Evolutionary conservation across 64 coral and sea anemone genomes (phyloP), one percentile per base, ranked within the genome.

Genomic region (Anthopleura sola): DNA sequence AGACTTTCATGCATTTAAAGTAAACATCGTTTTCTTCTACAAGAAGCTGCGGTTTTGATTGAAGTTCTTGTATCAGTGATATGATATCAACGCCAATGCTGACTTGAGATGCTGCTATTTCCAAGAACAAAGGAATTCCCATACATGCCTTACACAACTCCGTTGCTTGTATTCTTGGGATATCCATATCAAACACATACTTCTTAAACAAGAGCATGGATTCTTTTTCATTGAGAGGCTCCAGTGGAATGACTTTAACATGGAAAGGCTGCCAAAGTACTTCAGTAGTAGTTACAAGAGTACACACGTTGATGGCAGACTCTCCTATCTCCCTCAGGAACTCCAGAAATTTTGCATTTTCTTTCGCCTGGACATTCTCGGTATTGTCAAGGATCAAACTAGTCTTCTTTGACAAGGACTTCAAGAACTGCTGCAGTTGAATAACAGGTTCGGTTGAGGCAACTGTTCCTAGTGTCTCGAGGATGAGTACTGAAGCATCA

Each of bases 301-400:
- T 91, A 19, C 75, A 53, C 78, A 91, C 18, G 47, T 76, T 84
- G 23, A 29, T 36, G 33, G 83, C 75, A 66, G 75, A 57, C 33
- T 81, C 15, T 24, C 89, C 83, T 17, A 86, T 36, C 28, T 64
- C 16, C 19, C 86, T 20, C 55, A 91, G 26, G 64, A 91, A 80
- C 20, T 36, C 20, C 5, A 62, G 19, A 81, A 86, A 91, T 10
- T 28, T 24, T 23, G n/a, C 5, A 29, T 53, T 69, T 24, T 91
- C 89, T 11, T 33, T 77, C 29, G 46, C 78, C 78, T 91, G 89
- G 6, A 91, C 36, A 53, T 91, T 83, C 49, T 91, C 89, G 36
- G 89, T 84, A 81, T 91, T 91, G 9, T 91, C 89, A 1, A 91
- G 29, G 49, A 91, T 85, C 0, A 91, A 75, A 8, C 81, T 31